Percentiles rank a stretch among this genome's conserved stretches.
These are phyloP conservation scores for Nerophis lumbriciformis DNA, from an alignment of 2,113 vertebrate species.

Conservation along the genomic window DNA sequence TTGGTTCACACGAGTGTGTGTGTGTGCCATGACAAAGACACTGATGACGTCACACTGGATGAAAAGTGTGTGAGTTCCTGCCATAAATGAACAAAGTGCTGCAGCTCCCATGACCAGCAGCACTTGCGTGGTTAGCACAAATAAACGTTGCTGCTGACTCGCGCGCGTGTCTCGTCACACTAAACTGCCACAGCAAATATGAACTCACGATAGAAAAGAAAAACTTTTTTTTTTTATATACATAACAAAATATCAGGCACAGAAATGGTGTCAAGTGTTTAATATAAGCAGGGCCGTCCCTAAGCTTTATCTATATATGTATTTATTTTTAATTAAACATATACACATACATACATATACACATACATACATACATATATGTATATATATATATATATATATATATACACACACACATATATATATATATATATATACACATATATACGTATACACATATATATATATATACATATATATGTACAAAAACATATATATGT, in stretches of 20 bases:
- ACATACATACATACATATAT: too few relatives aligned
- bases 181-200: not conserved
- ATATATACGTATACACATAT: too few relatives aligned
- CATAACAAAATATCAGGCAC: not conserved
- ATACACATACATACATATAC: too few relatives aligned
- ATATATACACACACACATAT: too few relatives aligned
- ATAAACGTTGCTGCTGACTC: not conserved
- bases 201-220: not conserved
- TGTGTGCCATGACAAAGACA: not conserved
- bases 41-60: slow-evolving; percentile 23
- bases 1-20: not conserved
- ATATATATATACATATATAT: too few relatives aligned
- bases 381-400: too few relatives aligned
- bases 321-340: too few relatives aligned
- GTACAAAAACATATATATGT: too few relatives aligned
- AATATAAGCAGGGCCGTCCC: not conserved
- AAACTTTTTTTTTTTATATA: not conserved
- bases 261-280: slow-evolving; percentile 3
- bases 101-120: slow-evolving; percentile 29
- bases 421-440: too few relatives aligned
- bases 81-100: slow-evolving; percentile 22
- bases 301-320: too few relatives aligned
- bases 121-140: not conserved
- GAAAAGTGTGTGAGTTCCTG: slow-evolving; percentile 30
- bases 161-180: not conserved